Base-by-base conservation (phyloP, 2,113 vertebrate genomes). In the Oxyruncus cristatus region DNA sequence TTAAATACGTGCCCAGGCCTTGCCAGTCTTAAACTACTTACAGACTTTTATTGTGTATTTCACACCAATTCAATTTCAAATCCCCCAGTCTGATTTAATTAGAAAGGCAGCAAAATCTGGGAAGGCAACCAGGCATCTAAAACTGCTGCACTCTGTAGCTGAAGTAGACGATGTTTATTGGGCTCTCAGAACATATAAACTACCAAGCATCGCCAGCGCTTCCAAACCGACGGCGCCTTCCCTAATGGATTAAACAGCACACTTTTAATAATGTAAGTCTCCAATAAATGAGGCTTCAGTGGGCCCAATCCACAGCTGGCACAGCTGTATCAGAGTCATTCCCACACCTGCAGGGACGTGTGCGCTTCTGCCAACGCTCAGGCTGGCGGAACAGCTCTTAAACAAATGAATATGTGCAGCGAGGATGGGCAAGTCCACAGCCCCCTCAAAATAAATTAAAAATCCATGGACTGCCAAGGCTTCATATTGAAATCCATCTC, bases 31-130 rank as follows among this genome's bases (percentile, higher is more conserved):
- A 44, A 77, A 42, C 65, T 74, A 28, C 46, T 88, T 58, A 20
- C 20, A 78, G 68, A 42, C 35, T 84, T 88, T 90, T 78, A 49
- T 8, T 66, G 71, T 42, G 42, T 33, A 77, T 93, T 93, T 92
- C 4, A 2, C 56, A 93, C 65, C 56, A 78, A 93, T 63, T 86
- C 72, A 42, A 27, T 75, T 70, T 75, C 52, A 87, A 88, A 89
- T 68, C 62, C 84, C 46, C 18, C 72, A 80, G 65, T 76, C 86
- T 78, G 70, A 93, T 87, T 94, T 92, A 88, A 96, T 89, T 96
- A 87, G 86, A 65, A 91, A 92, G 86, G 83, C 44, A 91, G 52
- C 70, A 85, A 80, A 92, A 91, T 62, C 62, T 5, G 1, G 58
- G 66, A 89, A 94, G 84, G 76, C 49, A 95, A 84, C 47, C 49